A percentile compares a stretch with the other conserved stretches of the same genome.
phyloP scores from a whole-genome alignment of 2,888 invertebrate species.

The Cephus spinipes region DNA sequence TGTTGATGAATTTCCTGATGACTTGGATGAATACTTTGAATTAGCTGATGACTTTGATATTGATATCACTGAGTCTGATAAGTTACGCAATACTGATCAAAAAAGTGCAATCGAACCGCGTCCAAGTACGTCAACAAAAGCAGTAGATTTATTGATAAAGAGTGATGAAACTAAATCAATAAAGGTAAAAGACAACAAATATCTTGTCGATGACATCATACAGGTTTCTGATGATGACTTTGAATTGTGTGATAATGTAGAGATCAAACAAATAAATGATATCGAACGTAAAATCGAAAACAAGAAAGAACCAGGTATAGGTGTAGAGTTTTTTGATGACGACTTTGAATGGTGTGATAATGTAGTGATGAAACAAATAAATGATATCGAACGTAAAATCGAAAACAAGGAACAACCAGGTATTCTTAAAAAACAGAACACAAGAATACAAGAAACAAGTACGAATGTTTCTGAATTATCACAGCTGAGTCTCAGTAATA shows the following conservation, averaged over 20 bases:
- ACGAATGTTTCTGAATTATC: not conserved
- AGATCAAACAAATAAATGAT: too few species aligned
- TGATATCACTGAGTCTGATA: not conserved
- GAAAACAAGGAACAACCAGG: not conserved
- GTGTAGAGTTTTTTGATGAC: slow-evolving; percentile 25
- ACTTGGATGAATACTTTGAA: slow-evolving; percentile 53
- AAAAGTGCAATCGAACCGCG: not conserved
- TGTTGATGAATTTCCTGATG: slow-evolving; percentile 28
- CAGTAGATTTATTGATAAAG: not conserved
- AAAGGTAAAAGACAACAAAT: not conserved
- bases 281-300: too few species aligned
- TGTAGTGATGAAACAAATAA: not conserved
- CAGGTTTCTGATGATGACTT: too few species aligned
- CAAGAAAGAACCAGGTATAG: too few species aligned
- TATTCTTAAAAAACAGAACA: not conserved
- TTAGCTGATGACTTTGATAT: slow-evolving; percentile 50
- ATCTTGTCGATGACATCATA: not conserved
- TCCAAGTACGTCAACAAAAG: not conserved
- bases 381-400: not conserved
- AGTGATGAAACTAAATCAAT: not conserved
- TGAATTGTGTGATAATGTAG: too few species aligned
- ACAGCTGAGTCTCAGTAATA: not conserved
- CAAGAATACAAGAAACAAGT: not conserved
- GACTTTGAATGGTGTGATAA: slow-evolving; percentile 29
- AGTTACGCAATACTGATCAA: not conserved